Base-by-base conservation (phyloP, 2,888 invertebrate genomes). In the Drosophila borborema region DNA sequence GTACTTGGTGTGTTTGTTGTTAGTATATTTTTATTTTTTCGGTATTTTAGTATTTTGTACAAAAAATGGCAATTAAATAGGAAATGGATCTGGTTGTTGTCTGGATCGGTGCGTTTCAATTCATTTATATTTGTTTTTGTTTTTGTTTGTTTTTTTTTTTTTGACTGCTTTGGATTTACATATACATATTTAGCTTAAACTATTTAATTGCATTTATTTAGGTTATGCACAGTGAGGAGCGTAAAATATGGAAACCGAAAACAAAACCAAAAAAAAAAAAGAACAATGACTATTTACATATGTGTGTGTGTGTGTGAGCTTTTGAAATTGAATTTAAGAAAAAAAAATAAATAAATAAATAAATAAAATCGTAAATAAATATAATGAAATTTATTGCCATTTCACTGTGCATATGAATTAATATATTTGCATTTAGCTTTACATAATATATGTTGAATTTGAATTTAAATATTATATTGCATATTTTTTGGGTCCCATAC, bases 181-280 rank as follows among this genome's bases (percentile, higher is more conserved):
- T 65, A 63, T 66, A 67, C 43, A 64, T 70, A 75, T 72, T 76
- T 82, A 82, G 66, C 53, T 63, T 82, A 54, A 43, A 59, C 78
- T 83, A 81, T 81, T 86, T 68, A 65, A 70, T 77, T 64, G 77
- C 49, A 58, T 84, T 81, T 78, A 59, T 77, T 81, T 84, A 71
- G 56, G 38, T 56, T 36, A 81, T 81, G 85, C 81, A 74, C 87
- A 87, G 81, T 84, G 72, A 81, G 58, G 28, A 48, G 45, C 20
- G n/a, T 40, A 66, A 38, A 20, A 31, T 54, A 20, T n/a, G 9
- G 18, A 28, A 16, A 40, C 41, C 4, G 5, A 31, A 46, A 43
- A n/a, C n/a, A n/a, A n/a, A n/a, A n/a, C n/a, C n/a, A n/a, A n/a
- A n/a, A n/a, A n/a, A n/a, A n/a, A n/a, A n/a, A n/a, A n/a, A n/a